phyloP scores from a whole-genome alignment of 2,888 invertebrate genomes.

The Stratiomys singularior region DNA sequence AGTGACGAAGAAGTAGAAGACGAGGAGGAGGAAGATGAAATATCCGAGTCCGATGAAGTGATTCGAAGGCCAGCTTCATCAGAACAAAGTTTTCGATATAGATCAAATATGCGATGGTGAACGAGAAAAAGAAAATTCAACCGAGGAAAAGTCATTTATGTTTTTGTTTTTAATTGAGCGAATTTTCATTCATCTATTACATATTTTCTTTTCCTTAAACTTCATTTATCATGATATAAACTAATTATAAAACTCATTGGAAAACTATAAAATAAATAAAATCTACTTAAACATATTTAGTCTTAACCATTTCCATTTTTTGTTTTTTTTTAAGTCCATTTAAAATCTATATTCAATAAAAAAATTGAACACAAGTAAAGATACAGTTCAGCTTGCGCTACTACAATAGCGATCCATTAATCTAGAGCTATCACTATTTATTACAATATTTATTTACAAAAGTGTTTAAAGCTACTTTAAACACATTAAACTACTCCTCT shows the following conservation, averaged over 20 bases:
- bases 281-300: constrained; percentile 47
- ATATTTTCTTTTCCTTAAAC: constrained; percentile 15
- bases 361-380: no score
- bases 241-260: not conserved
- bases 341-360: no score
- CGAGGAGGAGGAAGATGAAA: constrained; percentile 54
- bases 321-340: no score
- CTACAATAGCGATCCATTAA: not conserved
- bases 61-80: constrained; percentile 50
- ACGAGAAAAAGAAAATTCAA: not conserved
- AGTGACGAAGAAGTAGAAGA: constrained; percentile 44
- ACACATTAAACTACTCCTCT: no score
- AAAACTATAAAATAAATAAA: constrained; percentile 25
- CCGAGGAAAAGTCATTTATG: not conserved
- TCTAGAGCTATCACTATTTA: constrained; percentile 23
- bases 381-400: not conserved
- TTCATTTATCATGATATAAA: constrained; percentile 12
- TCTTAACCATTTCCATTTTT: constrained; percentile 7
- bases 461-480: constrained; percentile 12
- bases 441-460: constrained; percentile 21
- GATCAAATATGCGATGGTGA: not conserved
- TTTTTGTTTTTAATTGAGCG: constrained; percentile 21
- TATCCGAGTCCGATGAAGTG: constrained; percentile 54
- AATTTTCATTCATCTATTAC: constrained; percentile 28
- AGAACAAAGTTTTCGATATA: constrained; percentile 17